Percentiles rank a stretch among this genome's conserved stretches.
Conservation (phyloP, 1,140 invertebrate genomes). For the Holotrichia oblita region DNA sequence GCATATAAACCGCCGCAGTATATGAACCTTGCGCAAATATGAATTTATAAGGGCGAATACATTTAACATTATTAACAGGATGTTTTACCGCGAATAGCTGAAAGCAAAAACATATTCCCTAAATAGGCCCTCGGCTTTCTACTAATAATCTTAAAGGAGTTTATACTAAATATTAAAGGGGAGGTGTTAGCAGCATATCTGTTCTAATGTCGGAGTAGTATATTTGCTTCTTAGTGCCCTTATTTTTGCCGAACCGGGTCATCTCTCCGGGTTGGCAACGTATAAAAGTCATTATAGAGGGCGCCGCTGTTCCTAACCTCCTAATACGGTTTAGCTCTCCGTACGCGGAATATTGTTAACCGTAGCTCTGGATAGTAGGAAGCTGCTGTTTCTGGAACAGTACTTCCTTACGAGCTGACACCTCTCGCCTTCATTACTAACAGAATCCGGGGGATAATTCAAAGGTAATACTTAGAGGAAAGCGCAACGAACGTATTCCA, state of each 20-base stretch:
- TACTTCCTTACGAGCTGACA: constrained; percentile 2
- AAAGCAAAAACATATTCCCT: not conserved
- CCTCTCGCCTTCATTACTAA: constrained; percentile 15
- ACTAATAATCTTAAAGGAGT: constrained; percentile 20
- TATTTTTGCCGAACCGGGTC: constrained; percentile 1
- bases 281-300: constrained; percentile 13
- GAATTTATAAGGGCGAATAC: not conserved
- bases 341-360: constrained; percentile 6
- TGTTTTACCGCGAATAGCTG: constrained; percentile 1
- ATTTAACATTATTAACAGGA: constrained; percentile 10
- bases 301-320: not conserved
- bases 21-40: not conserved
- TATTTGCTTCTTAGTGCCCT: constrained; percentile 6
- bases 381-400: not conserved
- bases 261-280: not conserved
- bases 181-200: not conserved
- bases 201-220: not conserved
- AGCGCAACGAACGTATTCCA: not conserved
- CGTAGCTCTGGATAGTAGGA: not conserved
- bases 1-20: not conserved
- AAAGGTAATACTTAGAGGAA: not conserved
- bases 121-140: not conserved
- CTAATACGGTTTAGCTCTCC: constrained; percentile 7
- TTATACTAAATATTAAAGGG: constrained; percentile 13
- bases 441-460: constrained; percentile 11